phyloP scores from a whole-genome alignment of 2,888 invertebrate genomes.

The Tiphia femorata region DNA sequence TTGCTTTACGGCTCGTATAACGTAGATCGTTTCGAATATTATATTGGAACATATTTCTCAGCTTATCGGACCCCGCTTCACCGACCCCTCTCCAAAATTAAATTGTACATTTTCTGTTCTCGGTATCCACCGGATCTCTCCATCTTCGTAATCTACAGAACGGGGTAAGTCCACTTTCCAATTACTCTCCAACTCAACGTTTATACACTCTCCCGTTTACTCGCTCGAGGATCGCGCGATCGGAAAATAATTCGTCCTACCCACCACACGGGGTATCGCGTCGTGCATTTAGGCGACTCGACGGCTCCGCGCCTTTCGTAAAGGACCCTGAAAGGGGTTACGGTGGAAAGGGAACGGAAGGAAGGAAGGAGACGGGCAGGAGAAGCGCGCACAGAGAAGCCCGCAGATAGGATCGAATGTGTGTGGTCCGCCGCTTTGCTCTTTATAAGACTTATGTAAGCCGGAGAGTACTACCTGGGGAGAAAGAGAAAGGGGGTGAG shows the following conservation, averaged over 20 bases:
- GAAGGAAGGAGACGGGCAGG: slow-evolving; percentile 24
- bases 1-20: slow-evolving; percentile 16
- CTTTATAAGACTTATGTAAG: slow-evolving; percentile 68
- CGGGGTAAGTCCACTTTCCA: slow-evolving; percentile 55
- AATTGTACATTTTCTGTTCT: slow-evolving; percentile 23
- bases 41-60: slow-evolving; percentile 2
- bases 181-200: too few species aligned
- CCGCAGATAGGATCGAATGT: slow-evolving; percentile 67
- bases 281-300: slow-evolving; percentile 23
- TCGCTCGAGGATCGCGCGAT: too few species aligned
- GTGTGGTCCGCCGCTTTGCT: slow-evolving; percentile 68
- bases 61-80: slow-evolving; percentile 4
- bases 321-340: too few species aligned
- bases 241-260: neutral
- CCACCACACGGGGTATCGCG: too few species aligned
- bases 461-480: slow-evolving; percentile 46
- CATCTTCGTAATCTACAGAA: slow-evolving; percentile 43
- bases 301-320: slow-evolving; percentile 19
- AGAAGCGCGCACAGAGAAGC: slow-evolving; percentile 43
- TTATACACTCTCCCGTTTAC: too few species aligned
- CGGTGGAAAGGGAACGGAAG: slow-evolving; percentile 23
- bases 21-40: slow-evolving; percentile 6
- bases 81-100: neutral
- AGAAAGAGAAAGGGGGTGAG: slow-evolving; percentile 26
- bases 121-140: neutral